Conservation (phyloP, 2,888 invertebrate species). For the Hybos culiciformis region DNA sequence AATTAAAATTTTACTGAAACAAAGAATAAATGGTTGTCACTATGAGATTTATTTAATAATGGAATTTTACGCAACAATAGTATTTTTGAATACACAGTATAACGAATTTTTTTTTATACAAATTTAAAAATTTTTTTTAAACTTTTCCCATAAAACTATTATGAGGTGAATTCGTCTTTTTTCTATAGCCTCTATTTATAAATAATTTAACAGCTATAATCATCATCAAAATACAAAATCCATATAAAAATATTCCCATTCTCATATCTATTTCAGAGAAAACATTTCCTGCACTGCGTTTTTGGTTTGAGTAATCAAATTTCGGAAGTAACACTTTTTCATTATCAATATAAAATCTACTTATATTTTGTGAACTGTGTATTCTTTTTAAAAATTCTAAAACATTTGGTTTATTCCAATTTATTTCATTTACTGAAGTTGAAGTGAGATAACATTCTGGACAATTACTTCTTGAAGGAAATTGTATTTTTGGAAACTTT, state of each 20-base stretch:
- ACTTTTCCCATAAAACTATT: conserved; percentile 57
- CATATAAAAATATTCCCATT: conserved; percentile 61
- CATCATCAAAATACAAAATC: conserved; percentile 59
- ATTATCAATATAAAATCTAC: conserved; percentile 25
- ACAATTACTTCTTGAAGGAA: conserved; percentile 59
- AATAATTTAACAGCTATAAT: conserved; percentile 63
- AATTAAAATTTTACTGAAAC: too few relatives aligned
- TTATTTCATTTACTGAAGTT: conserved; percentile 14
- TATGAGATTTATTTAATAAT: too few relatives aligned
- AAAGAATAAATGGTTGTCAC: too few relatives aligned
- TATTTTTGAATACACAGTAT: too few relatives aligned
- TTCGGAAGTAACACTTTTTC: conserved; percentile 22
- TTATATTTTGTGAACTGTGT: conserved; percentile 27
- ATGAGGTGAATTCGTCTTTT: conserved; percentile 59
- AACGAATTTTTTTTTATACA: too few relatives aligned
- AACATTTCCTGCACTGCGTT: conserved; percentile 21
- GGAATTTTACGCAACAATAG: too few relatives aligned
- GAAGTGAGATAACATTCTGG: conserved; percentile 40
- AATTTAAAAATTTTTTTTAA: too few relatives aligned
- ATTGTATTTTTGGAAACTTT: conserved; percentile 74
- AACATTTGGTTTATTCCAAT: conserved; percentile 30
- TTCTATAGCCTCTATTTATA: conserved; percentile 48
- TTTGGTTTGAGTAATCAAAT: conserved; percentile 22
- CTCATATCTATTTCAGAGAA: conserved; percentile 49
- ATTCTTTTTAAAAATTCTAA: conserved; percentile 30